A percentile compares a stretch with the other conserved stretches of the same genome.
phyloP scores from a whole-genome alignment of 2,797 vertebrate species.

The Sternarchorhynchus goeldii region DNA sequence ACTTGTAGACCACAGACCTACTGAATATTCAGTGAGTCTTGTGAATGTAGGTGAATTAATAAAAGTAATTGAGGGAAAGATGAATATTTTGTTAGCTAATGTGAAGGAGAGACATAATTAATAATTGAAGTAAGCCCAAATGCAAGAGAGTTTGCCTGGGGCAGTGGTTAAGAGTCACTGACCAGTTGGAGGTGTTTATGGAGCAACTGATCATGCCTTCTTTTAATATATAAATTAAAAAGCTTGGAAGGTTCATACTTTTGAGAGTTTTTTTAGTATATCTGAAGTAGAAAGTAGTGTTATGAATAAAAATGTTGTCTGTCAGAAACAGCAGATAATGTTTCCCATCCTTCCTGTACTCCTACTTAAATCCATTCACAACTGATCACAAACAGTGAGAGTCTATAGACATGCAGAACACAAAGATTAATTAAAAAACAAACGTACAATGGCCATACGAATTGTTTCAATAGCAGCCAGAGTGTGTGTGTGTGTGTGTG shows the following conservation, averaged over 20 bases:
- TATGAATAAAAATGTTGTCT: constrained; percentile 51
- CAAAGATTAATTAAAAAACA: constrained; percentile 81
- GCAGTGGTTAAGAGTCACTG: background rate
- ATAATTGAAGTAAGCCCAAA: constrained; percentile 22
- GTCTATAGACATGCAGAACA: constrained; percentile 71
- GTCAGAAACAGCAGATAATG: constrained; percentile 57
- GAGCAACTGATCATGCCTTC: background rate
- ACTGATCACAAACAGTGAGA: constrained; percentile 72
- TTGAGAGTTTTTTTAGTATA: constrained; percentile 24
- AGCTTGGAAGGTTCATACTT: constrained; percentile 11
- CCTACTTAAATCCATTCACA: constrained; percentile 60
- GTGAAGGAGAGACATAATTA: constrained; percentile 25
- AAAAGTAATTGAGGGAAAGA: constrained; percentile 33
- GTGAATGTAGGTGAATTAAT: constrained; percentile 23
- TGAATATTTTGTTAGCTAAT: constrained; percentile 33
- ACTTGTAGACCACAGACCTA: background rate
- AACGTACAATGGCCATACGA: constrained; percentile 78
- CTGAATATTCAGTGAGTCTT: background rate
- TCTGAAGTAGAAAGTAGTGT: constrained; percentile 42
- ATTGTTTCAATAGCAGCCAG: constrained; percentile 83
- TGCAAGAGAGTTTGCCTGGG: background rate
- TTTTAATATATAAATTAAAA: background rate
- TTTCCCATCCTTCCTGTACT: constrained; percentile 62
- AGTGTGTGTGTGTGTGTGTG: constrained; percentile 64
- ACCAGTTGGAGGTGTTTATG: background rate